Evolutionary conservation across 2,797 vertebrate genomes (phyloP).

Genomic region (Lates japonicus): DNA sequence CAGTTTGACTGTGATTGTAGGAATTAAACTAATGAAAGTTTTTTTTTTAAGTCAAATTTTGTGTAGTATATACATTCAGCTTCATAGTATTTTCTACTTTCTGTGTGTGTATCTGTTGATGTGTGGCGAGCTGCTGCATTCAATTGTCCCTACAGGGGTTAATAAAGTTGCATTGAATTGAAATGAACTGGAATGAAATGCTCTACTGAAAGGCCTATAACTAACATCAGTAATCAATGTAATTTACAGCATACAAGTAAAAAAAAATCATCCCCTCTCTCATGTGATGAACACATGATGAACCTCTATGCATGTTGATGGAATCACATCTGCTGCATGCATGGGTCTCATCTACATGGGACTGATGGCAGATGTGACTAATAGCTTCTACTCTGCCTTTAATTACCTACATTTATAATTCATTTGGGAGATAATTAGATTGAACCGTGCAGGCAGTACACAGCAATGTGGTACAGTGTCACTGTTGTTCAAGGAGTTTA

Average conservation of each 20-base stretch:
- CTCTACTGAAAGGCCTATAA: not conserved
- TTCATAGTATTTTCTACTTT: no score
- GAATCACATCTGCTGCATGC: conserved; percentile 22
- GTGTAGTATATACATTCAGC: no score
- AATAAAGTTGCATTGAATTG: not conserved
- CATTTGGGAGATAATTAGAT: conserved; percentile 71
- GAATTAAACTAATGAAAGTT: no score
- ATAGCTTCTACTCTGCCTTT: conserved; percentile 63
- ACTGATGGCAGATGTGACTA: conserved; percentile 49
- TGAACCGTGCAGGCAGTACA: conserved; percentile 21
- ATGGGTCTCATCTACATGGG: conserved; percentile 35
- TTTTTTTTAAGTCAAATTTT: no score
- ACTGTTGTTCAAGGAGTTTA: conserved; percentile 31
- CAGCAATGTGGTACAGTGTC: conserved; percentile 35
- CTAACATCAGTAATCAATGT: conserved; percentile 34
- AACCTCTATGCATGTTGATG: conserved; percentile 3
- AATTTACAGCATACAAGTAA: conserved; percentile 2
- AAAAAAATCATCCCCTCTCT: not conserved
- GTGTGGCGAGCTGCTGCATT: not conserved
- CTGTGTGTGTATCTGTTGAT: no score
- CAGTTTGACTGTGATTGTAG: no score
- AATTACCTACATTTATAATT: conserved; percentile 75
- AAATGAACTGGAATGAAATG: not conserved
- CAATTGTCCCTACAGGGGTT: not conserved
- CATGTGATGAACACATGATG: conserved; percentile 57